phyloP scores from a whole-genome alignment of 2,113 vertebrate species.

The Saccopteryx leptura region DNA sequence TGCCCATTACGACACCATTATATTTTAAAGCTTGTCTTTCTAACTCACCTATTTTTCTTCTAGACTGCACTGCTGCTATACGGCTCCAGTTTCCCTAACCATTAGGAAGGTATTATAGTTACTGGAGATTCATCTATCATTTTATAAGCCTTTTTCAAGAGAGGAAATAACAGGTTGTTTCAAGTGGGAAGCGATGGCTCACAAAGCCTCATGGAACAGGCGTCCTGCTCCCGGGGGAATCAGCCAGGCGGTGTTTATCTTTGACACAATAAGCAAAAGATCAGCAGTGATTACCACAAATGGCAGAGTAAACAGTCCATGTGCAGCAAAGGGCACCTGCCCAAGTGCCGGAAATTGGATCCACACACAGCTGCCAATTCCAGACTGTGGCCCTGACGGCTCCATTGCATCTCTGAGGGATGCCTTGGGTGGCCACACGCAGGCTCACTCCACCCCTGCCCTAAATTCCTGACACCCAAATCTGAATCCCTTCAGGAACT shows the following conservation, averaged over 20 bases:
- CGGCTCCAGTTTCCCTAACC: slow-evolving; percentile 75
- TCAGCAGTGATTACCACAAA: slow-evolving; percentile 87
- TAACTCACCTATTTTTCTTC: slow-evolving; percentile 82
- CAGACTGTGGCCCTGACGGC: slow-evolving; percentile 55
- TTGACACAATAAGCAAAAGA: slow-evolving; percentile 87
- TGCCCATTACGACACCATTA: slow-evolving; percentile 69
- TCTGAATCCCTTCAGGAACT: not conserved
- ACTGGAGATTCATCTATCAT: slow-evolving; percentile 87
- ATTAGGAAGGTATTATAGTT: slow-evolving; percentile 83
- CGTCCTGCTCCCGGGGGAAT: slow-evolving; percentile 82
- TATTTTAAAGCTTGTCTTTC: slow-evolving; percentile 82
- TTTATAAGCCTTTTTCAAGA: slow-evolving; percentile 84
- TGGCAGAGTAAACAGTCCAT: slow-evolving; percentile 82
- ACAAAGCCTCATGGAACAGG: slow-evolving; percentile 1
- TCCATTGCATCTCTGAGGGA: not conserved
- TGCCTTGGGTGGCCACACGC: rapidly evolving
- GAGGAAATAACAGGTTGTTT: slow-evolving; percentile 88
- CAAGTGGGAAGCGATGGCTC: slow-evolving; percentile 71
- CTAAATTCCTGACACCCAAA: not conserved
- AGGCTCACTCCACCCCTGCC: not conserved
- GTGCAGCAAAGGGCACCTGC: slow-evolving; percentile 80
- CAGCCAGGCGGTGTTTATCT: slow-evolving; percentile 85
- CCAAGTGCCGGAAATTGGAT: slow-evolving; percentile 80
- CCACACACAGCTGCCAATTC: slow-evolving; percentile 75
- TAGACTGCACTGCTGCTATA: slow-evolving; percentile 51